Evolutionary conservation across 2,888 invertebrate species (phyloP).

Genomic region (Drosophila fulvimacula): DNA sequence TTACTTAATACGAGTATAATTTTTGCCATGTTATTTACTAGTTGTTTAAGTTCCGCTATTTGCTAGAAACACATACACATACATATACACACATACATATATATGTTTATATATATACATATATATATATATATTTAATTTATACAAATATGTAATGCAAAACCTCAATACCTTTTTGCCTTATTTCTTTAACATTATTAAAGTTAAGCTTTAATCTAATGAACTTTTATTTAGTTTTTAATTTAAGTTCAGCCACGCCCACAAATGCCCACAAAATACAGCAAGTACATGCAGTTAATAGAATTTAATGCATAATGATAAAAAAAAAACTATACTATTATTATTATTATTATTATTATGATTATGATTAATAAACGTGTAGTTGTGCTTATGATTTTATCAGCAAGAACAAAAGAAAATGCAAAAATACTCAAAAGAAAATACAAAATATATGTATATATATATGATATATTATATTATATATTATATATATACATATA

Average conservation of each 20-base stretch:
- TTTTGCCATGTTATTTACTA: slow-evolving; percentile 67
- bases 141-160: slow-evolving; percentile 53
- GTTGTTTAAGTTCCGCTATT: slow-evolving; percentile 47
- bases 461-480: slow-evolving; percentile 41
- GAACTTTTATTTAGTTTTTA: slow-evolving; percentile 55
- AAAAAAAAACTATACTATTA: slow-evolving; percentile 18
- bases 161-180: slow-evolving; percentile 74
- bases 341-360: background rate
- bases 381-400: slow-evolving; percentile 76
- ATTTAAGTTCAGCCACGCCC: slow-evolving; percentile 63
- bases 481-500: slow-evolving; percentile 42
- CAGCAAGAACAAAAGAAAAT: slow-evolving; percentile 26
- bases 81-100: slow-evolving; percentile 8
- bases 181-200: slow-evolving; percentile 54
- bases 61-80: slow-evolving; percentile 22
- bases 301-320: slow-evolving; percentile 29
- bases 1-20: slow-evolving; percentile 50
- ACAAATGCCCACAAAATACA: slow-evolving; percentile 35
- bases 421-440: background rate
- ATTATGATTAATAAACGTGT: slow-evolving; percentile 57
- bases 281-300: slow-evolving; percentile 5
- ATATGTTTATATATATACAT: background rate
- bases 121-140: slow-evolving; percentile 30
- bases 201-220: slow-evolving; percentile 64
- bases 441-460: slow-evolving; percentile 60